Evolutionary conservation across 2,888 invertebrate genomes (phyloP).

Genomic region (Leptarthrus brevirostris): DNA sequence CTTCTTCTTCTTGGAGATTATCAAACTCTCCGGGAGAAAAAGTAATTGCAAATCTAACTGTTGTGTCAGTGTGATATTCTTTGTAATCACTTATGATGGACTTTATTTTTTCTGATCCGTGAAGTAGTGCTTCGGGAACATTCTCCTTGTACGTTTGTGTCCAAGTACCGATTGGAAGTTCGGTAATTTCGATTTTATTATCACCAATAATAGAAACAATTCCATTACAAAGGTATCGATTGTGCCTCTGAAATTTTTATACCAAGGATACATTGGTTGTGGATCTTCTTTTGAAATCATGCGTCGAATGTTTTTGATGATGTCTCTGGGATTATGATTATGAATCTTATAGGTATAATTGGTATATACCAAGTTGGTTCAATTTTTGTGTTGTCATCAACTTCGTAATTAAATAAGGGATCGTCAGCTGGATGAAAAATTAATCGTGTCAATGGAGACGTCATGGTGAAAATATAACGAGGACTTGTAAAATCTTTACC

Average conservation of each 20-base stretch:
- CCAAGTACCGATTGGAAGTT: slow-evolving; percentile 93
- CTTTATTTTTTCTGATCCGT: slow-evolving; percentile 78
- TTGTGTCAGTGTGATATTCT: slow-evolving; percentile 96
- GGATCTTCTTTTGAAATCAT: slow-evolving; percentile 88
- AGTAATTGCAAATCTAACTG: slow-evolving; percentile 89
- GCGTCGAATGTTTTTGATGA: slow-evolving; percentile 82
- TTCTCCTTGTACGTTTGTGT: slow-evolving; percentile 96
- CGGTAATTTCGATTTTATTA: slow-evolving; percentile 92
- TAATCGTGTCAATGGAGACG: slow-evolving; percentile 83
- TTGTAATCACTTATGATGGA: slow-evolving; percentile 77
- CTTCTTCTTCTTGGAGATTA: slow-evolving; percentile 76
- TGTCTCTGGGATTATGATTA: slow-evolving; percentile 93
- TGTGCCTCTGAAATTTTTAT: slow-evolving; percentile 89
- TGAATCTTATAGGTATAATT: slow-evolving; percentile 96
- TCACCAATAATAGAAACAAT: slow-evolving; percentile 84
- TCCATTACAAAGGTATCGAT: slow-evolving; percentile 85
- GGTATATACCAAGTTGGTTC: slow-evolving; percentile 96
- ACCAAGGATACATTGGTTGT: slow-evolving; percentile 85
- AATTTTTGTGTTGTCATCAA: slow-evolving; percentile 94
- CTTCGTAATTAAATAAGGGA: slow-evolving; percentile 84
- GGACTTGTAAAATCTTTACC: slow-evolving; percentile 98
- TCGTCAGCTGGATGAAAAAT: slow-evolving; percentile 93
- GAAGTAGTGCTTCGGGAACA: slow-evolving; percentile 87
- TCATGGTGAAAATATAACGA: slow-evolving; percentile 96
- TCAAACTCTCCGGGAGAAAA: slow-evolving; percentile 79